phyloP scores from a whole-genome alignment of 2,888 invertebrate genomes.

The Megaustenia siamemsis region DNA sequence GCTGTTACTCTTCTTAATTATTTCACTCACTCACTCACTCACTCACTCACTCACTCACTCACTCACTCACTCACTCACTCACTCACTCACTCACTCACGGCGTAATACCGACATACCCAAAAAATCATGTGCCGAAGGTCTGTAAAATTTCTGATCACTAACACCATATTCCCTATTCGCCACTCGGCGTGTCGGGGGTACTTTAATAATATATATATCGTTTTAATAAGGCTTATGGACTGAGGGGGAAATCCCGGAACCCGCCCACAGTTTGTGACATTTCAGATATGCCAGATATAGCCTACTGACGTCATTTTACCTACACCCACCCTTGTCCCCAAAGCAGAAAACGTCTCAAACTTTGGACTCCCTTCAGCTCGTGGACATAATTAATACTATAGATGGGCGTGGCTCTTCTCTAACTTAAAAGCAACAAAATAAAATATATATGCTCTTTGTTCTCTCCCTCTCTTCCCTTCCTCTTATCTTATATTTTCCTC shows the following conservation, averaged over 20 bases:
- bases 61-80: slow-evolving; percentile 40
- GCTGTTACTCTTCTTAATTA: no score
- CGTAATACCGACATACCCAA: no score
- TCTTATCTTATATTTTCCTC: no score
- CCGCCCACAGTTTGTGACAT: background rate
- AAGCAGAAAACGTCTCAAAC: background rate
- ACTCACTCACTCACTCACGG: slow-evolving; percentile 42
- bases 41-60: slow-evolving; percentile 36
- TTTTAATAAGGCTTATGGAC: background rate
- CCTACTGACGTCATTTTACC: background rate
- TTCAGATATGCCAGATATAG: background rate
- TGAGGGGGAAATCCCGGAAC: background rate
- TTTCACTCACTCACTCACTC: slow-evolving; percentile 31
- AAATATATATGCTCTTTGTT: background rate
- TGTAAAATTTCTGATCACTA: no score
- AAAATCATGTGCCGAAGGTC: no score
- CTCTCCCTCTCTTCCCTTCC: slow-evolving; percentile 22
- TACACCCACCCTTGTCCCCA: no score
- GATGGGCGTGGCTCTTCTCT: background rate
- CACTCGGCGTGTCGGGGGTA: no score
- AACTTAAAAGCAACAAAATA: background rate
- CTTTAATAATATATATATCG: background rate
- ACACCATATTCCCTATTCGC: no score
- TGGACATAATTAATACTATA: background rate
- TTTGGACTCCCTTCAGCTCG: background rate